These are phyloP conservation scores for Monopis laevigella DNA, from an alignment of 2,888 invertebrate species.

Conservation along the genomic window DNA sequence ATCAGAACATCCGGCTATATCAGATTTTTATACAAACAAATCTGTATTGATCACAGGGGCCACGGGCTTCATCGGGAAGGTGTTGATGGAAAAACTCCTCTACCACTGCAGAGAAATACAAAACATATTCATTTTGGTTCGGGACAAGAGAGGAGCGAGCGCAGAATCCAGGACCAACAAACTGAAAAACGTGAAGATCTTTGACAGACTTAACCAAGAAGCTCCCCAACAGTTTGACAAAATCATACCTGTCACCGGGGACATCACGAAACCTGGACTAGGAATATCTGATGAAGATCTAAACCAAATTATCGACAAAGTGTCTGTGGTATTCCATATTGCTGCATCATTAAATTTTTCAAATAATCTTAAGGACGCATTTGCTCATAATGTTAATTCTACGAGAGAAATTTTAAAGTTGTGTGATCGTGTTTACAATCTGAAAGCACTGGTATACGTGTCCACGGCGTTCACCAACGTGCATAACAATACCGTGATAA, in stretches of 20 bases:
- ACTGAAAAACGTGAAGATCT: background rate
- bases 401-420: background rate
- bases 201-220: background rate
- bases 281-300: slow-evolving; percentile 2
- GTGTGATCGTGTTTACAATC: background rate
- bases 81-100: background rate
- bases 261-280: background rate
- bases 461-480: background rate
- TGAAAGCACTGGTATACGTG: background rate
- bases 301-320: background rate
- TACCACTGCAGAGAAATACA: background rate
- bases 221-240: slow-evolving; percentile 4
- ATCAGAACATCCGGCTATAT: background rate
- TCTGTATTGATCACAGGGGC: background rate
- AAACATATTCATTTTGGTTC: background rate
- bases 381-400: background rate
- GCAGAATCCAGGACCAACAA: background rate
- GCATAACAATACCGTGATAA: background rate
- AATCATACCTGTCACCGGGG: background rate
- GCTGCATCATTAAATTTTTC: background rate
- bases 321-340: slow-evolving; percentile 2
- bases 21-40: slow-evolving; percentile 3
- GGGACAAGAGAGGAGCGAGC: background rate
- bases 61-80: slow-evolving; percentile 2
- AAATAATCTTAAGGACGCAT: background rate